Evolutionary conservation across 2,113 vertebrate genomes (phyloP), one percentile per base, ranked within the genome.

Genomic region (Phainopepla nitens): DNA sequence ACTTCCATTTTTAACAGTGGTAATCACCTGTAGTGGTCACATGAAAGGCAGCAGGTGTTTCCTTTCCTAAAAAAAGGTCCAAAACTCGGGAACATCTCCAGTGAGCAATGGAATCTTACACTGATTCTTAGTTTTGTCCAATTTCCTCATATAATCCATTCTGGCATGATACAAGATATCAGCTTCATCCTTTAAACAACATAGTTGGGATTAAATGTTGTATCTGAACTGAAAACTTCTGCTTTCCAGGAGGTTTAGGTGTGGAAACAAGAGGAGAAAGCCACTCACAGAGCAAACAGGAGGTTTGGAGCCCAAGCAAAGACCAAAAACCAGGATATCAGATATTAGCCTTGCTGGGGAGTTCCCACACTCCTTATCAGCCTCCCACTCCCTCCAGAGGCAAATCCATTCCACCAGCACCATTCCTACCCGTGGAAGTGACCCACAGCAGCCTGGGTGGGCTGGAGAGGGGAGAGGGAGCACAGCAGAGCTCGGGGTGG

Each of bases 121-220:
- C 7, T 36, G 39, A 49, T 6, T 6, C 10, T 68, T 42, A 41
- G 2, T 44, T 76, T 51, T 65, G 72, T 11, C 5, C 31, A 18
- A 7, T 29, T 13, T 45, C 19, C 28, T 71, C 21, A 15, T 20
- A 21, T 22, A 60, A 29, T 49, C n/a, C 13, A 12, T 12, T 42
- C 18, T 36, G 49, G 24, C 20, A 60, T 0, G 2, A 57, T 1
- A 0, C 2, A 9, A 72, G 5, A 24, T 29, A 56, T 3, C 23
- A 82, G 1, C 0, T 25, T 15, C 41, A 24, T 76, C 45, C n/a
- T 72, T 79, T 31, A 71, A 94, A 56, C 12, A 44, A 27, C 13
- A 29, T 1, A 23, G 1, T 1, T 27, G 15, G 11, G 14, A 13
- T 53, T 33, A 57, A 50, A 45, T 49, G 42, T 4, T 33, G 11